A percentile compares a stretch with the other conserved stretches of the same genome.
Evolutionary conservation across 2,797 vertebrate genomes (phyloP).

Genomic region (Pogonophryne albipinna): DNA sequence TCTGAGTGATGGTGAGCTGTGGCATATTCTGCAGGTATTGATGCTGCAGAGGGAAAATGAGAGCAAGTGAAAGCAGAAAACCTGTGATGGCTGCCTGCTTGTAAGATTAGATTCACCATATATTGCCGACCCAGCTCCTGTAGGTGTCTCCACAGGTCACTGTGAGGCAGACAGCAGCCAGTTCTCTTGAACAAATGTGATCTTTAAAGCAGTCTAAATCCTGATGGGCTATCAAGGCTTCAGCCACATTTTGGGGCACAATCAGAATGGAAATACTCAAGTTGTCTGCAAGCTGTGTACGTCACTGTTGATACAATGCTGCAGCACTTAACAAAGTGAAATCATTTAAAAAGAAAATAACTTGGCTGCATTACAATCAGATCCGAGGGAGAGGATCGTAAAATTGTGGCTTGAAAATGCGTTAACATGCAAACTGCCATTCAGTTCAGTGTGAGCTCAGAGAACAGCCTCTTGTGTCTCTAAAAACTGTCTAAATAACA

Average conservation of each 20-base stretch:
- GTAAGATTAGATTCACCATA: constrained; percentile 47
- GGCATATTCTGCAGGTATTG: constrained; percentile 10
- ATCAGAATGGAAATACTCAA: constrained; percentile 1
- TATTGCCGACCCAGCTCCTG: constrained; percentile 30
- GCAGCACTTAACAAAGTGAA: constrained; percentile 7
- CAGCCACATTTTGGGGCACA: constrained; percentile 11
- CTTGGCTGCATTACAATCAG: constrained; percentile 1
- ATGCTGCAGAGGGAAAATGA: constrained; percentile 23
- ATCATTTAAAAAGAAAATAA: constrained; percentile 3
- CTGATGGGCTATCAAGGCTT: constrained; percentile 2
- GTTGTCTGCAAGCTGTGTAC: background rate
- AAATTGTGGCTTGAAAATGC: constrained; percentile 25
- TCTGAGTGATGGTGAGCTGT: constrained; percentile 13
- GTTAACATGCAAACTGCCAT: constrained; percentile 16
- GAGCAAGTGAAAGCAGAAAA: constrained; percentile 12
- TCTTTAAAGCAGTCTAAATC: constrained; percentile 28
- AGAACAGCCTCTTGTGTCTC: background rate
- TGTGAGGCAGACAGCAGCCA: constrained; percentile 30
- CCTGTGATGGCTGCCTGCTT: constrained; percentile 16
- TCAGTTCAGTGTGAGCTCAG: background rate
- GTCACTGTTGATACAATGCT: constrained; percentile 13
- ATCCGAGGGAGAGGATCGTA: constrained; percentile 10
- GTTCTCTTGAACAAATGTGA: constrained; percentile 48
- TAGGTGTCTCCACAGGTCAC: constrained; percentile 46
- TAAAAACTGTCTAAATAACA: constrained; percentile 2